These are phyloP conservation scores for Plebejus melissa DNA, from an alignment of 2,888 invertebrate species.

Conservation along the genomic window DNA sequence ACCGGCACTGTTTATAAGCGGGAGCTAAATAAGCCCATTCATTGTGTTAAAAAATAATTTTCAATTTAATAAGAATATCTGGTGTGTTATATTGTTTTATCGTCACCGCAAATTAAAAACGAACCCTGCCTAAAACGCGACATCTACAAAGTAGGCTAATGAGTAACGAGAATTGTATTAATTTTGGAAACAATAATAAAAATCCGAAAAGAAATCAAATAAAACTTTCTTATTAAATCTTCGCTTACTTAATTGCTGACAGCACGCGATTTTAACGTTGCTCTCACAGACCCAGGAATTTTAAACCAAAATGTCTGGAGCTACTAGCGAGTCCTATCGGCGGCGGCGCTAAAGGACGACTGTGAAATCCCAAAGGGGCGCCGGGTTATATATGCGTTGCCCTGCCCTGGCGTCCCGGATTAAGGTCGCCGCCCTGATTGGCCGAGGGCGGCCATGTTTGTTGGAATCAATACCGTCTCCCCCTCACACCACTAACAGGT, in stretches of 20 bases:
- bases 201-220: too few species aligned
- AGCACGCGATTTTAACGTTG: neutral
- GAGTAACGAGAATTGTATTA: too few species aligned
- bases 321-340: neutral
- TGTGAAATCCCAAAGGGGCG: neutral
- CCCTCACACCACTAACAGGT: neutral
- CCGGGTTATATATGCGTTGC: neutral
- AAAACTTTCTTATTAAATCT: neutral
- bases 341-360: slow-evolving; percentile 7
- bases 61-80: too few species aligned
- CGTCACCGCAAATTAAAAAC: too few species aligned
- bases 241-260: neutral
- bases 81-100: too few species aligned
- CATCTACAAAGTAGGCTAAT: too few species aligned
- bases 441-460: neutral
- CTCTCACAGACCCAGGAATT: neutral
- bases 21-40: too few species aligned
- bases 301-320: neutral
- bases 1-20: too few species aligned
- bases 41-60: too few species aligned
- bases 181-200: too few species aligned
- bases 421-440: slow-evolving; percentile 10
- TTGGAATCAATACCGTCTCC: slow-evolving; percentile 1
- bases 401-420: neutral
- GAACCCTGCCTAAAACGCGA: too few species aligned